Evolutionary conservation across 2,113 vertebrate genomes (phyloP).

Genomic region (Trogon melanurus): DNA sequence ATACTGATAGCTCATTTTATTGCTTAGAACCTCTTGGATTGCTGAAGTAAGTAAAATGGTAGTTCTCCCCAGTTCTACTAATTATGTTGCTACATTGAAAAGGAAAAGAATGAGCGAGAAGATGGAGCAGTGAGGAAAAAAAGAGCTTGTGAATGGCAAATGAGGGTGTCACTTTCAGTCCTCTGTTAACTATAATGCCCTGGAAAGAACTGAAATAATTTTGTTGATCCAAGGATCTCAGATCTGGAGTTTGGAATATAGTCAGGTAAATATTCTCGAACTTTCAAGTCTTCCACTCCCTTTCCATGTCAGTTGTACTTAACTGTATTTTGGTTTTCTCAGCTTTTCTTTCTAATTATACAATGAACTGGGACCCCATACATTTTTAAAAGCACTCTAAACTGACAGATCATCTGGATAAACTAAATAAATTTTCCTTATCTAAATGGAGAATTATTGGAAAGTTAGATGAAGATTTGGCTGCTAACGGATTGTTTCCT

Average conservation of each 20-base stretch:
- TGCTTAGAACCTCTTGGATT: background rate
- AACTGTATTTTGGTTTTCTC: background rate
- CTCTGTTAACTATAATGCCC: background rate
- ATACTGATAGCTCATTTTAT: background rate
- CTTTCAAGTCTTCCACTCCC: background rate
- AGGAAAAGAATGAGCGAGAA: background rate
- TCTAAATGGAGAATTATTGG: background rate
- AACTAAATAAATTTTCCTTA: background rate
- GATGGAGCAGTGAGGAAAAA: background rate
- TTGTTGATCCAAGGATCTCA: background rate
- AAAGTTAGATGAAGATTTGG: constrained; percentile 20
- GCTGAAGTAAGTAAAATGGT: background rate
- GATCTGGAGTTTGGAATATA: background rate
- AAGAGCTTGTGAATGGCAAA: background rate
- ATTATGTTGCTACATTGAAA: background rate
- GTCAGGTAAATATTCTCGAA: background rate
- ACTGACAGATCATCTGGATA: background rate
- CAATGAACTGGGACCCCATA: background rate
- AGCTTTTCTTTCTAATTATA: background rate
- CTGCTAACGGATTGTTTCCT: background rate
- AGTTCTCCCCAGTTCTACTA: background rate
- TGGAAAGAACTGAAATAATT: background rate
- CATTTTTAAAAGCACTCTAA: background rate
- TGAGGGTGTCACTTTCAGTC: background rate
- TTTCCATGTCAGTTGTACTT: background rate